phyloP scores from a whole-genome alignment of 2,113 vertebrate genomes.

The Hypomesus transpacificus region DNA sequence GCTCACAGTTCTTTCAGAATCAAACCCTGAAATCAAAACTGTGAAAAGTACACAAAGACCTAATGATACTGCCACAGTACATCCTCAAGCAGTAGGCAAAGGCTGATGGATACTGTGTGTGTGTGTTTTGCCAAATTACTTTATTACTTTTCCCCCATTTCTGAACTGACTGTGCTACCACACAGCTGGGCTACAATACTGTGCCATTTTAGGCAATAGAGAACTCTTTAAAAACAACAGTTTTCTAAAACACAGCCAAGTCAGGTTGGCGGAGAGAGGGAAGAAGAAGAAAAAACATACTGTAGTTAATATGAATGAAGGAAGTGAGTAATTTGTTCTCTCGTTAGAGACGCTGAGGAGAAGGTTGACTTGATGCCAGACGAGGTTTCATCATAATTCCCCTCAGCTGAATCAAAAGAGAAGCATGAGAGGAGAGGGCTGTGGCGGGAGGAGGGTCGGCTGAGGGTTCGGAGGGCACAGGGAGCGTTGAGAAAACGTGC shows the following conservation, averaged over 20 bases:
- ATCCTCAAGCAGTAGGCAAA: no score
- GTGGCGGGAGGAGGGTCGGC: slow-evolving; percentile 35
- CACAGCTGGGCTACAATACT: slow-evolving; percentile 19
- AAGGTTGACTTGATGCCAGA: slow-evolving; percentile 40
- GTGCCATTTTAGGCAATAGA: slow-evolving; percentile 6
- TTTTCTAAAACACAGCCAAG: slow-evolving; percentile 14
- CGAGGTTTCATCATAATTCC: slow-evolving; percentile 59
- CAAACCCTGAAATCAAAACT: no score
- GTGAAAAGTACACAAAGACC: no score
- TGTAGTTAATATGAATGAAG: slow-evolving; percentile 46
- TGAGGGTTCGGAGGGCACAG: slow-evolving; percentile 34
- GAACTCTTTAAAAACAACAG: slow-evolving; percentile 25
- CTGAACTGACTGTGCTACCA: neutral
- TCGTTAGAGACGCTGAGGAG: slow-evolving; percentile 30
- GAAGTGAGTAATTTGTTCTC: slow-evolving; percentile 50
- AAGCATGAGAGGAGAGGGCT: slow-evolving; percentile 43
- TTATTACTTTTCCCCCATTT: neutral
- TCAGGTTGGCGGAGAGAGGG: slow-evolving; percentile 5
- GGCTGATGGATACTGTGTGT: no score
- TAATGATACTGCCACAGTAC: no score
- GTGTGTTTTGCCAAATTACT: no score
- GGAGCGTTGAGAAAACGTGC: slow-evolving; percentile 20
- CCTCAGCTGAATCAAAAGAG: slow-evolving; percentile 53
- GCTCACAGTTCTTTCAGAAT: neutral
- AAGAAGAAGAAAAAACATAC: slow-evolving; percentile 16